Percentiles rank a stretch among this genome's conserved stretches.
Evolutionary conservation across 1,140 invertebrate species (phyloP).

Genomic region (Halictus rubicundus): DNA sequence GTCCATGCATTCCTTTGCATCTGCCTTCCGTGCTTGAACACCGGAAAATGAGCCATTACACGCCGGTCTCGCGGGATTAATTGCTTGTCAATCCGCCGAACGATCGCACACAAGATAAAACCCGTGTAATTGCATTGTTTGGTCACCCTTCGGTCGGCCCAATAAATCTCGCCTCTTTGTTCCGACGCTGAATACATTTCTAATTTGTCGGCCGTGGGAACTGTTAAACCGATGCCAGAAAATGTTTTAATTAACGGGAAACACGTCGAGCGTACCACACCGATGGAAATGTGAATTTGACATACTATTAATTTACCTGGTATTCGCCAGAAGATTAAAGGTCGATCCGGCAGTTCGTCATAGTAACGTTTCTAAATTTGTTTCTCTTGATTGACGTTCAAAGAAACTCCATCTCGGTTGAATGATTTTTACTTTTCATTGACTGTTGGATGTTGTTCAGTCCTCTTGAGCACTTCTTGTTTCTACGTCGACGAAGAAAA

Average conservation of each 20-base stretch:
- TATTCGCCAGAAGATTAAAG: too few relatives aligned
- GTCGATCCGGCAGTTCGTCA: too few relatives aligned
- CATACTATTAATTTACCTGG: too few relatives aligned
- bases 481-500: too few relatives aligned
- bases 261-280: not conserved
- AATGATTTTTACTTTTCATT: too few relatives aligned
- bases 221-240: not conserved
- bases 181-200: not conserved
- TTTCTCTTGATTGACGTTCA: too few relatives aligned
- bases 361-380: too few relatives aligned
- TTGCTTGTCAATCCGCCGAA: not conserved
- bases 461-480: too few relatives aligned
- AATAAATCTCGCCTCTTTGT: not conserved
- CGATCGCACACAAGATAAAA: not conserved
- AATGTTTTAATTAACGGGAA: not conserved
- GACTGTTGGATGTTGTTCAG: too few relatives aligned
- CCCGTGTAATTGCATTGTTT: not conserved
- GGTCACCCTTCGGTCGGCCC: not conserved
- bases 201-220: not conserved
- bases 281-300: too few relatives aligned
- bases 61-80: not conserved
- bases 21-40: not conserved
- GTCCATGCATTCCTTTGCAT: slow-evolving; percentile 12
- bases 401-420: too few relatives aligned
- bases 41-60: not conserved